Conservation (phyloP, 2,888 invertebrate species). For the Cantharis flavilabris region DNA sequence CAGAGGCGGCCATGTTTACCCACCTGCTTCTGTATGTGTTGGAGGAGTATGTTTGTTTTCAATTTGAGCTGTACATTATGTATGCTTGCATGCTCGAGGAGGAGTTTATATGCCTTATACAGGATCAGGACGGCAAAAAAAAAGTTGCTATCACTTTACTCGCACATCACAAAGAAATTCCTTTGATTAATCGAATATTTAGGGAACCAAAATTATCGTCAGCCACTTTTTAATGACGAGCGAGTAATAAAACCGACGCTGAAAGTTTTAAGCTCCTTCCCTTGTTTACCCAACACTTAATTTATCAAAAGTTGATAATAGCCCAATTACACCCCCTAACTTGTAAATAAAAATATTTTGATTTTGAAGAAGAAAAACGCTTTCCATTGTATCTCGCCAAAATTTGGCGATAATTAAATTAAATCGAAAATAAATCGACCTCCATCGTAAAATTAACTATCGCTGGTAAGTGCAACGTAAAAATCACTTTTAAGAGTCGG, state of each 20-base stretch:
- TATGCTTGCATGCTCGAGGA: constrained; percentile 44
- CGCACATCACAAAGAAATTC: not conserved
- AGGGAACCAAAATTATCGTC: not conserved
- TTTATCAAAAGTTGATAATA: not conserved
- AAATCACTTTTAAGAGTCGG: constrained; percentile 30
- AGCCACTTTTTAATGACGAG: not conserved
- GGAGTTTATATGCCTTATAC: constrained; percentile 28
- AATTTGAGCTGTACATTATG: constrained; percentile 50
- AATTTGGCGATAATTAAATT: not conserved
- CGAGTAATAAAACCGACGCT: not conserved
- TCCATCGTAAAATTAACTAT: not conserved
- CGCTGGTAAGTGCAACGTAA: constrained; percentile 15
- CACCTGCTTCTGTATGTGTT: constrained; percentile 53
- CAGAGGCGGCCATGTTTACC: constrained; percentile 57
- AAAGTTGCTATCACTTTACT: constrained; percentile 8
- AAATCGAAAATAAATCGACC: not conserved
- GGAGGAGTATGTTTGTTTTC: constrained; percentile 52
- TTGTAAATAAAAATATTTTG: not conserved
- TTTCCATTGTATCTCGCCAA: not conserved
- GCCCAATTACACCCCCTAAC: not conserved
- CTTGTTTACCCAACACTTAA: not conserved
- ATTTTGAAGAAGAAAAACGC: not conserved
- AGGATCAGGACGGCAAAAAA: constrained; percentile 21
- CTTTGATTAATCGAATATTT: not conserved
- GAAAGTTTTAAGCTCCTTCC: not conserved